Percentiles rank a stretch among this genome's conserved stretches.
Evolutionary conservation across 2,797 vertebrate genomes (phyloP).

Genomic region (Falco peregrinus): DNA sequence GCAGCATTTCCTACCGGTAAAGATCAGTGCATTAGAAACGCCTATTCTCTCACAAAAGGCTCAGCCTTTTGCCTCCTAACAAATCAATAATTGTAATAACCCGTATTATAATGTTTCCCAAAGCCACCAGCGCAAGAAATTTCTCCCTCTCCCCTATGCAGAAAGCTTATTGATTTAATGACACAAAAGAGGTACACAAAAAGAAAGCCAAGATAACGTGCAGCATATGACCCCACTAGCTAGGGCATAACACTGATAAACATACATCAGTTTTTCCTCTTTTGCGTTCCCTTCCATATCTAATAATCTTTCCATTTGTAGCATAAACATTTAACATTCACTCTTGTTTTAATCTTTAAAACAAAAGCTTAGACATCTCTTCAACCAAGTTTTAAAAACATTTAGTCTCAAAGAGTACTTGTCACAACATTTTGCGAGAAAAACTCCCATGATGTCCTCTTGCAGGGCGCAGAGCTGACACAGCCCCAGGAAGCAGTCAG

Average conservation of each 20-base stretch:
- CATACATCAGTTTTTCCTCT: background rate
- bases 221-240: background rate
- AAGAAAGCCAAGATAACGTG: background rate
- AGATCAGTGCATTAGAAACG: background rate
- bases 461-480: background rate
- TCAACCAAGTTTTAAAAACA: background rate
- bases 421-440: background rate
- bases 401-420: background rate
- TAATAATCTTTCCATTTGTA: background rate
- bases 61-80: background rate
- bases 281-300: background rate
- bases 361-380: background rate
- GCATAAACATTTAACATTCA: background rate
- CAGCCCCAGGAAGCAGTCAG: background rate
- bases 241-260: background rate
- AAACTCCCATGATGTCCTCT: background rate
- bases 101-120: background rate
- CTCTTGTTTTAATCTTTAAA: background rate
- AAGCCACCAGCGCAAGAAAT: background rate
- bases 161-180: background rate
- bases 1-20: background rate
- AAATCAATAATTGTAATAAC: background rate
- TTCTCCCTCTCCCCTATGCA: background rate
- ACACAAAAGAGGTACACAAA: background rate
- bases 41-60: background rate